Evolutionary conservation across 2,113 vertebrate species (phyloP).

Genomic region (Oncorhynchus masou): DNA sequence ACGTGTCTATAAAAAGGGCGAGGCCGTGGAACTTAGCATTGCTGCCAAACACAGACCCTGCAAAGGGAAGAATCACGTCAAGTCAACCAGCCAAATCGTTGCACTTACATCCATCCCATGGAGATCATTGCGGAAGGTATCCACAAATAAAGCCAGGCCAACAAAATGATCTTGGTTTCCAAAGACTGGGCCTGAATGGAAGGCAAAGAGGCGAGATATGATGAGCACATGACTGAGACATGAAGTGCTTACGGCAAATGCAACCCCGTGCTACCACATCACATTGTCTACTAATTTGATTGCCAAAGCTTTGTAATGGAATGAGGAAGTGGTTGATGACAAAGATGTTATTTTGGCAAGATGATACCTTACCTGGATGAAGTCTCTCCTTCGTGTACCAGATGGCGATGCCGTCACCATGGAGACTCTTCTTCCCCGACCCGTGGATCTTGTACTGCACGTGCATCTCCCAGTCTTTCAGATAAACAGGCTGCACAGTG

Average conservation of each 20-base stretch:
- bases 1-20: slow-evolving; percentile 95
- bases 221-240: slow-evolving; percentile 19
- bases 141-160: slow-evolving; percentile 79
- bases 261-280: background rate
- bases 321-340: background rate
- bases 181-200: slow-evolving; percentile 75
- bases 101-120: slow-evolving; percentile 81
- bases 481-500: slow-evolving; percentile 83
- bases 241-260: background rate
- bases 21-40: slow-evolving; percentile 92
- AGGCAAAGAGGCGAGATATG: slow-evolving; percentile 66
- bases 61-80: slow-evolving; percentile 59
- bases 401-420: slow-evolving; percentile 93
- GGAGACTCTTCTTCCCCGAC: slow-evolving; percentile 91
- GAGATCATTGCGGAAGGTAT: slow-evolving; percentile 81
- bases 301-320: background rate
- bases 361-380: slow-evolving; percentile 76
- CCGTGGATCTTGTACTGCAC: slow-evolving; percentile 95
- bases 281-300: background rate
- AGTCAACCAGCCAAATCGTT: slow-evolving; percentile 39
- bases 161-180: slow-evolving; percentile 76
- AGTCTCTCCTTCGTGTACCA: slow-evolving; percentile 95
- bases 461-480: slow-evolving; percentile 99
- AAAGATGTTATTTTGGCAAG: background rate
- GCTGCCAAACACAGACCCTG: slow-evolving; percentile 95